phyloP scores from a whole-genome alignment of 2,113 vertebrate genomes.

The Psittacula cyanocephala region DNA sequence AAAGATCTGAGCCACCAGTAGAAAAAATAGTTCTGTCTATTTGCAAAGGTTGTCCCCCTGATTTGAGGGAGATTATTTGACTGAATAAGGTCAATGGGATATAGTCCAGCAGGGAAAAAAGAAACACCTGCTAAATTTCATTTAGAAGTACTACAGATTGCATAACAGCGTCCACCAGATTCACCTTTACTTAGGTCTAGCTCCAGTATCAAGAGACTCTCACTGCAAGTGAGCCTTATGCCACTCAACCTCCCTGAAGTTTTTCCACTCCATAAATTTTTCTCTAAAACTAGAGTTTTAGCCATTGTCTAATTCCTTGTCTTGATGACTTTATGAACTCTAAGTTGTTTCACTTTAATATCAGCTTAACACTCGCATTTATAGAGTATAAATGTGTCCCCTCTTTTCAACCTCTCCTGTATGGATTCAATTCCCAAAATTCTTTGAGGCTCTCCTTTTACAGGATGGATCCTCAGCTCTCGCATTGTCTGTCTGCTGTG shows the following conservation, averaged over 20 bases:
- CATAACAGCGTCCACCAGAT: not conserved
- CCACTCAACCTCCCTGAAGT: not conserved
- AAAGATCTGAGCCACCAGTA: conserved; percentile 42
- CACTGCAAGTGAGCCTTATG: not conserved
- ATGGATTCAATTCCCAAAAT: not conserved
- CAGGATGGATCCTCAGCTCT: not conserved
- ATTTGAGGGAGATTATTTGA: conserved; percentile 1
- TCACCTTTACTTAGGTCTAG: not conserved
- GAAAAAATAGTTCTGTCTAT: conserved; percentile 38
- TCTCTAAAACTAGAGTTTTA: not conserved
- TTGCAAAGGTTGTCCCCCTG: not conserved
- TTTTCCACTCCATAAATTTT: not conserved
- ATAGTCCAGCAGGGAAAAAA: not conserved
- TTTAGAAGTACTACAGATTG: not conserved
- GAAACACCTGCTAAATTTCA: conserved; percentile 61
- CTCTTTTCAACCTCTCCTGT: not conserved
- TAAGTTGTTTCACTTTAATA: not conserved
- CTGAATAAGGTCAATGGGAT: not conserved
- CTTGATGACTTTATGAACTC: not conserved
- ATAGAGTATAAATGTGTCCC: not conserved
- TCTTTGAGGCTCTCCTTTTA: not conserved
- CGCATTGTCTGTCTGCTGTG: not conserved
- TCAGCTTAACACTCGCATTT: not conserved
- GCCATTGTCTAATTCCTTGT: not conserved
- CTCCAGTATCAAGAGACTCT: not conserved